Evolutionary conservation across 1,140 invertebrate species (phyloP), one percentile per base, ranked within the genome.

Genomic region (Diuraphis noxia): DNA sequence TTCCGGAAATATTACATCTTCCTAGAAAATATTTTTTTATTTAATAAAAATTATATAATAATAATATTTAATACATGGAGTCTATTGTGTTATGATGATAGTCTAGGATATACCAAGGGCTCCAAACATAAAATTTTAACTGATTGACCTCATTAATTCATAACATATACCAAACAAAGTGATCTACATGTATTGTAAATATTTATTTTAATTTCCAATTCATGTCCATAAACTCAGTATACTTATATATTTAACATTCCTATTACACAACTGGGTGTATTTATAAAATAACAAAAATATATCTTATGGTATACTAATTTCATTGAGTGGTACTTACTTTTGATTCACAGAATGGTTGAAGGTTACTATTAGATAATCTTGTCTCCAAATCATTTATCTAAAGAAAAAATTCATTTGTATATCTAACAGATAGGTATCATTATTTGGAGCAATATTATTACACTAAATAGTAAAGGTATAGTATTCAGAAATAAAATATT

Each of bases 371-470:
- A 6, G 89, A 82, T 38, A 91, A 30, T 38, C 77, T 82, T 40
- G 77, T 91, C 9, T 91, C 77, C 43, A 90, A 81, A 90, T 90
- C 77, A 81, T 46, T 52, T 38, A 82, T 91, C 89, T 91, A 79
- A 43, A 89, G 43, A 17, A 34, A 46, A 79, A 89, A 89, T 77
- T 0, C 13, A 21, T 56, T 87, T 36, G 38, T n/a, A n/a, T 23
- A 85, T 34, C 34, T 23, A 8, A 30, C 2, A 49, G 34, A 0
- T 85, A 34, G 1, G 46, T 25, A 89, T 21, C n/a, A 72, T n/a
- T n/a, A n/a, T 63, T 63, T 63, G 30, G 0, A 63, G n/a, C n/a
- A 0, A 63, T 63, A n/a, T n/a, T 63, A n/a, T 17, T 30, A 56
- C 10, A 30, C 30, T 63, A 63, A 63, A 63, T 63, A n/a, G n/a